Conservation (phyloP, 2,797 vertebrate genomes). For the Neosilurus hyrtlii region DNA sequence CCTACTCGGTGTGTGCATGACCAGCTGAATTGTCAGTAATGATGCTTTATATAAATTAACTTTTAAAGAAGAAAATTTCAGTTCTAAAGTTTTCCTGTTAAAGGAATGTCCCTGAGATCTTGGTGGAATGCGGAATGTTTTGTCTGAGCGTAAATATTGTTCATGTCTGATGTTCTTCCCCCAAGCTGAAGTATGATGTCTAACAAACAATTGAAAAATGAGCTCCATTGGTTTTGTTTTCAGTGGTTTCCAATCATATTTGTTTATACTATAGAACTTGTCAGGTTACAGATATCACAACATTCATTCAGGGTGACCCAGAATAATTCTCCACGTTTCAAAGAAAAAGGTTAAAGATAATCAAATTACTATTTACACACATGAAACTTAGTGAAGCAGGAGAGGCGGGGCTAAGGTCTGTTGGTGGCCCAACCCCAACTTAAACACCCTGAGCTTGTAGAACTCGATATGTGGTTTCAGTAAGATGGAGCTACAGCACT, state of each 20-base stretch:
- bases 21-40: neutral
- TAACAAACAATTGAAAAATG: neutral
- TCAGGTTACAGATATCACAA: neutral
- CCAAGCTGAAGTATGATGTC: neutral
- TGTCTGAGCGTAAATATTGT: neutral
- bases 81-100: neutral
- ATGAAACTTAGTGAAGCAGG: no score
- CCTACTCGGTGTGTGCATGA: slow-evolving; percentile 29
- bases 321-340: no score
- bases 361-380: no score
- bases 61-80: neutral
- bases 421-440: no score
- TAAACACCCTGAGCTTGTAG: no score
- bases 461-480: no score
- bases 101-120: neutral
- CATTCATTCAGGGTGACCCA: neutral
- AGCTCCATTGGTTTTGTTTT: neutral
- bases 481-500: no score
- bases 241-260: neutral
- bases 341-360: no score
- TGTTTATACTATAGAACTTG: neutral
- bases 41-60: neutral
- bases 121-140: slow-evolving; percentile 32
- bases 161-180: neutral
- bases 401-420: no score